Conservation (phyloP, 1,140 invertebrate species). For the Ericerus pela region DNA sequence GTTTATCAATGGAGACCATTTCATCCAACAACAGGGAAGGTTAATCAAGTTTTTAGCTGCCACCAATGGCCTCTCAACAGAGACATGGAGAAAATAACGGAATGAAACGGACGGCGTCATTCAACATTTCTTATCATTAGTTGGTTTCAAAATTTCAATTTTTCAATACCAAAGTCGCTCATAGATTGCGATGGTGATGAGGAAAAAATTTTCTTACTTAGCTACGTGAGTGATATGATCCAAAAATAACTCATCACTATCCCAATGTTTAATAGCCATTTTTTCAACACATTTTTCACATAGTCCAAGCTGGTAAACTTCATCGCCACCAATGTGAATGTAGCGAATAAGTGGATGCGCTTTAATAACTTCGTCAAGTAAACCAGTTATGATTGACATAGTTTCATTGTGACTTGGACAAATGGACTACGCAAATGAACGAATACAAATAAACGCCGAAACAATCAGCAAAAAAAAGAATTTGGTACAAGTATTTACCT, state of each 20-base stretch:
- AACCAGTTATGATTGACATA: slow-evolving; percentile 13
- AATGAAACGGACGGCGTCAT: too few species aligned
- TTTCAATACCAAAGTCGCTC: too few species aligned
- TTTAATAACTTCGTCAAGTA: slow-evolving; percentile 28
- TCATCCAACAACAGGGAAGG: too few species aligned
- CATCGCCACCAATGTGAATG: slow-evolving; percentile 32
- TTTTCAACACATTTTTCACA: slow-evolving; percentile 30
- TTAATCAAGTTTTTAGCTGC: too few species aligned
- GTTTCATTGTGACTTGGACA: slow-evolving; percentile 45
- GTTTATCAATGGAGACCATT: too few species aligned
- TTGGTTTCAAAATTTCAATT: too few species aligned
- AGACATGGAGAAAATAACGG: too few species aligned
- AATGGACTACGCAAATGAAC: slow-evolving; percentile 32
- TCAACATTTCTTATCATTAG: too few species aligned
- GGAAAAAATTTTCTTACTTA: not conserved
- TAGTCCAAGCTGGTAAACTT: slow-evolving; percentile 33
- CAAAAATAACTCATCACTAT: not conserved
- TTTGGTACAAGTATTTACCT: slow-evolving; percentile 36
- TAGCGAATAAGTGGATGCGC: slow-evolving; percentile 27
- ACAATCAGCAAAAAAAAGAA: not conserved
- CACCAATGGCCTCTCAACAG: too few species aligned
- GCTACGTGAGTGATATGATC: not conserved
- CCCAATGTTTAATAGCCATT: not conserved
- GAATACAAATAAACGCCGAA: too few species aligned
- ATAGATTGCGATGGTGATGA: too few species aligned